Evolutionary conservation across 1,140 invertebrate species (phyloP).

Genomic region (Plodia interpunctella): DNA sequence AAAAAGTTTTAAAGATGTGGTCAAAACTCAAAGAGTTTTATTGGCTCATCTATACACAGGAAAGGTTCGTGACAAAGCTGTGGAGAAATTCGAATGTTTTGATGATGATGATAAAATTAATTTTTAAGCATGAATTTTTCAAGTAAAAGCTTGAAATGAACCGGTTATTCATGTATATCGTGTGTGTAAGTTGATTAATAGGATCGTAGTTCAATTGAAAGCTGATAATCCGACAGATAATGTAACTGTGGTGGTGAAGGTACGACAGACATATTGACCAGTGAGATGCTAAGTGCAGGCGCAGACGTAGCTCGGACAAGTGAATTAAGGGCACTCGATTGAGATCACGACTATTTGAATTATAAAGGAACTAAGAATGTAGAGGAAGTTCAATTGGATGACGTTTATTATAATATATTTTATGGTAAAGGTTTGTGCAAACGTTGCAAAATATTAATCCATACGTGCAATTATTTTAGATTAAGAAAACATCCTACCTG

Average conservation of each 20-base stretch:
- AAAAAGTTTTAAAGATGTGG: too few relatives aligned
- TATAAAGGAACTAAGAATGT: neutral
- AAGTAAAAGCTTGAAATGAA: neutral
- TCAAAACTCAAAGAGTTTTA: too few relatives aligned
- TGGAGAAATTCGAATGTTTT: too few relatives aligned
- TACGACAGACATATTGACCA: neutral
- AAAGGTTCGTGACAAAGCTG: too few relatives aligned
- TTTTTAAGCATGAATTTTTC: neutral
- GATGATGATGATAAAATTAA: too few relatives aligned
- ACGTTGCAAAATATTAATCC: too few relatives aligned
- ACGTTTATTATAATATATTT: too few relatives aligned
- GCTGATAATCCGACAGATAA: slow-evolving; percentile 1
- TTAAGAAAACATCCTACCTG: neutral
- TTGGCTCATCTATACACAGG: too few relatives aligned
- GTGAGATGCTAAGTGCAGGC: neutral
- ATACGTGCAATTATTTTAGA: neutral
- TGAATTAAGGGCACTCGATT: slow-evolving; percentile 1
- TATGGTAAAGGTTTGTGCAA: too few relatives aligned
- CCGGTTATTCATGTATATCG: neutral
- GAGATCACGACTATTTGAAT: neutral
- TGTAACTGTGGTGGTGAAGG: neutral
- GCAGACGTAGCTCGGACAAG: neutral
- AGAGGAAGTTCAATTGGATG: neutral
- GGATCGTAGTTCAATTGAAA: neutral
- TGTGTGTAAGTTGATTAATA: neutral